Percentiles rank a stretch among this genome's conserved stretches.
Conservation (phyloP, 2,797 vertebrate species). For the Sternarchorhynchus goeldii region DNA sequence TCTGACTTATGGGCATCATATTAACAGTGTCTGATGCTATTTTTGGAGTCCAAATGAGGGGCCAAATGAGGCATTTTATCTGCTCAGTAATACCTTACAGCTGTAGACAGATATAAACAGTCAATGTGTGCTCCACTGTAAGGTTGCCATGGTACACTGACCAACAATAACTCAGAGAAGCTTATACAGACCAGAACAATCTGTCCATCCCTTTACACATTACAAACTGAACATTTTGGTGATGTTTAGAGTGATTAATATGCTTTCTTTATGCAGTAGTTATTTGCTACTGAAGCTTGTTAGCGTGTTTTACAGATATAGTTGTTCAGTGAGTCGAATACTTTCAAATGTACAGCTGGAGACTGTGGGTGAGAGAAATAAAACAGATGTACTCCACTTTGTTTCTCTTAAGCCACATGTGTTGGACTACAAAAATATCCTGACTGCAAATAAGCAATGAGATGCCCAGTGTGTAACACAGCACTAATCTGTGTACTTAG, state of each 20-base stretch:
- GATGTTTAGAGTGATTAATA: slow-evolving; percentile 1
- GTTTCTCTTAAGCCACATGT: too few species aligned
- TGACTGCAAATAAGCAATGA: not conserved
- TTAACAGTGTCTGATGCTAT: slow-evolving; percentile 34
- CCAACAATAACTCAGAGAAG: slow-evolving; percentile 10
- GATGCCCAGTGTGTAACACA: not conserved
- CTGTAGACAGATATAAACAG: slow-evolving; percentile 41
- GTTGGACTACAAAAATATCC: not conserved
- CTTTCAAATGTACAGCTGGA: too few species aligned
- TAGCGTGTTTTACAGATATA: slow-evolving; percentile 4
- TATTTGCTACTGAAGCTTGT: not conserved
- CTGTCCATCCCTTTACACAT: not conserved
- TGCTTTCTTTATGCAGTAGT: not conserved
- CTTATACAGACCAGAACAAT: slow-evolving; percentile 10
- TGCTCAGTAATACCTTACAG: slow-evolving; percentile 50
- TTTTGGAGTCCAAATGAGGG: slow-evolving; percentile 16
- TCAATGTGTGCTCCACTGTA: slow-evolving; percentile 16
- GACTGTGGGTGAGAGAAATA: too few species aligned
- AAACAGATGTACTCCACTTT: too few species aligned
- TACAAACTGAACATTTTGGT: slow-evolving; percentile 8
- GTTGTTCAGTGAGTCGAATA: not conserved
- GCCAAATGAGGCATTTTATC: slow-evolving; percentile 48
- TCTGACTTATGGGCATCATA: slow-evolving; percentile 30
- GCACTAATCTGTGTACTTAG: too few species aligned
- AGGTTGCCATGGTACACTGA: slow-evolving; percentile 30